Conservation (phyloP, 2,888 invertebrate species). For the Bugulina stolonifera region DNA sequence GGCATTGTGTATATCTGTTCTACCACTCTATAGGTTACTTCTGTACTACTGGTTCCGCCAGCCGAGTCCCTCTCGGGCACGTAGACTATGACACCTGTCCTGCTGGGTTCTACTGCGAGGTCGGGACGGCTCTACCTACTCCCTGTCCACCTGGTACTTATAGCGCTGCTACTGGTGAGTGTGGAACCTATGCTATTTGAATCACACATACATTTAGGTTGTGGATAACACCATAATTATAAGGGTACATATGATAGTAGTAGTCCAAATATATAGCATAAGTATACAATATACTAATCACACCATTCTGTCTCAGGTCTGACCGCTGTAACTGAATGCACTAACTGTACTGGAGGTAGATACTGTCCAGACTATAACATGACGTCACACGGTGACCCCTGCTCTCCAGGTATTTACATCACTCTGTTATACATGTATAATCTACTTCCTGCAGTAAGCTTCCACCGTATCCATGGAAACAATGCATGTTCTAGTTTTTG, state of each 20-base stretch:
- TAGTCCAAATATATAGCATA: too few relatives aligned
- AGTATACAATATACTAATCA: too few relatives aligned
- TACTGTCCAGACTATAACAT: constrained; percentile 40
- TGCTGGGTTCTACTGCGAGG: constrained; percentile 43
- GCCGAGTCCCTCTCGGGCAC: constrained; percentile 38
- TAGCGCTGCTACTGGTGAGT: constrained; percentile 2
- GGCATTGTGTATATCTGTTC: background rate
- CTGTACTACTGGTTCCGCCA: constrained; percentile 39
- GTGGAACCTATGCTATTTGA: background rate
- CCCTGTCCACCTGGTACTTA: constrained; percentile 33
- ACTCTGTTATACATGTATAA: too few relatives aligned
- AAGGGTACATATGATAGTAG: too few relatives aligned
- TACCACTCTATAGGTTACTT: constrained; percentile 34
- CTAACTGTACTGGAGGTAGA: constrained; percentile 41
- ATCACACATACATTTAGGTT: too few relatives aligned
- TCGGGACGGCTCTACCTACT: constrained; percentile 36
- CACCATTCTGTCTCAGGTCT: too few relatives aligned
- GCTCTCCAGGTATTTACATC: constrained; percentile 36
- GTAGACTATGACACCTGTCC: constrained; percentile 42
- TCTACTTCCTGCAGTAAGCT: too few relatives aligned
- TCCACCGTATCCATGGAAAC: too few relatives aligned
- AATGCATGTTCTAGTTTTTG: too few relatives aligned
- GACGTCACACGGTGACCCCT: constrained; percentile 35
- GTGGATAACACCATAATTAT: too few relatives aligned
- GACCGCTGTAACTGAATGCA: constrained; percentile 35